phyloP scores from a whole-genome alignment of 2,888 invertebrate species.

The Eubasilissa splendida region DNA sequence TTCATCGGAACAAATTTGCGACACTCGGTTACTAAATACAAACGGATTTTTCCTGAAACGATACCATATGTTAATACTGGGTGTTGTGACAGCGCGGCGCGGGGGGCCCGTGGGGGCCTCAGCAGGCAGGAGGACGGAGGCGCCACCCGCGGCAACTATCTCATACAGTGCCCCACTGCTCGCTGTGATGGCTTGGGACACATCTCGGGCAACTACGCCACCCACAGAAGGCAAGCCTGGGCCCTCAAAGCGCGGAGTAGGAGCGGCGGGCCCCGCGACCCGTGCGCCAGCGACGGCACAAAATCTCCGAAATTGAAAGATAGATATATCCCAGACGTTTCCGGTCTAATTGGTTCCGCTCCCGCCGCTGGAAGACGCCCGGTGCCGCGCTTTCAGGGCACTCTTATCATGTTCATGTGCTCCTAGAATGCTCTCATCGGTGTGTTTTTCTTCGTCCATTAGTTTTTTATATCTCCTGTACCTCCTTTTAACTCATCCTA shows the following conservation, averaged over 20 bases:
- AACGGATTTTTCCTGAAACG: too few species aligned
- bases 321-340: neutral
- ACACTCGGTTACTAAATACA: too few species aligned
- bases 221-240: slow-evolving; percentile 86
- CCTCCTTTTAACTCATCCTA: neutral
- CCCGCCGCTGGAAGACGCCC: neutral
- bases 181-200: slow-evolving; percentile 91
- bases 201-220: slow-evolving; percentile 90
- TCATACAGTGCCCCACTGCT: slow-evolving; percentile 85
- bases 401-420: neutral
- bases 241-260: slow-evolving; percentile 41
- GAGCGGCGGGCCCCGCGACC: neutral
- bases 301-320: neutral
- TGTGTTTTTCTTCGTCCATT: neutral
- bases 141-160: slow-evolving; percentile 71
- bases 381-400: slow-evolving; percentile 48
- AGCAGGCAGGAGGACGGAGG: slow-evolving; percentile 64
- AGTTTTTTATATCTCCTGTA: neutral
- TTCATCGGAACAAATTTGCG: too few species aligned
- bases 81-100: slow-evolving; percentile 12
- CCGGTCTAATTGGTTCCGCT: neutral
- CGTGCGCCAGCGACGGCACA: neutral
- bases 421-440: neutral
- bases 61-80: slow-evolving; percentile 58
- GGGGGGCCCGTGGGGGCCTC: neutral